Evolutionary conservation across 2,113 vertebrate genomes (phyloP).

Genomic region (Eptatretus burgeri): DNA sequence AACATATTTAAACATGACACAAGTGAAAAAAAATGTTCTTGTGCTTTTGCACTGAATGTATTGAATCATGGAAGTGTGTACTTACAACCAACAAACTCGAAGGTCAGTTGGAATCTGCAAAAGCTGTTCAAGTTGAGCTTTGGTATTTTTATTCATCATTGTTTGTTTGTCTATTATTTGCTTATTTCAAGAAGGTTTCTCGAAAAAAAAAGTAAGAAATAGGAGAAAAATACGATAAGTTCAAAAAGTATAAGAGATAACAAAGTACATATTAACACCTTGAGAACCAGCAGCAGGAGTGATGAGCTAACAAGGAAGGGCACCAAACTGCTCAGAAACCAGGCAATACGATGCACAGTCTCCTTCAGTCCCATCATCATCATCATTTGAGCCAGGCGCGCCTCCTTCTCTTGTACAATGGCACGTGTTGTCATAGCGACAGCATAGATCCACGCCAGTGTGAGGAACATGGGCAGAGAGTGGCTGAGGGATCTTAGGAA

Average conservation of each 20-base stretch:
- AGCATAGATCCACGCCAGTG: conserved; percentile 8
- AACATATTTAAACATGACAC: no score
- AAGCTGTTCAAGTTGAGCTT: no score
- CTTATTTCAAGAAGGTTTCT: background rate
- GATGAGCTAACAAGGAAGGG: background rate
- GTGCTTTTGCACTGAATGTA: no score
- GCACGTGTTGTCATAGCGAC: background rate
- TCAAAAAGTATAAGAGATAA: background rate
- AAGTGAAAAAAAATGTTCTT: no score
- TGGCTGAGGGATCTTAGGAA: background rate
- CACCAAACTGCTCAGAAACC: conserved; percentile 6
- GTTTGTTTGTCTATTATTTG: background rate
- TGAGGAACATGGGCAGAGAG: conserved; percentile 6
- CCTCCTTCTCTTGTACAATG: conserved; percentile 6
- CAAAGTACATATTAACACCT: conserved; percentile 2
- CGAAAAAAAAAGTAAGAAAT: background rate
- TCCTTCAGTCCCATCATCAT: conserved; percentile 4
- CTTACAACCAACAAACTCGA: no score
- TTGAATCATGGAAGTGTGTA: no score
- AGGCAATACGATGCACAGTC: background rate
- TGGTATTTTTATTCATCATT: no score
- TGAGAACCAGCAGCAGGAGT: conserved; percentile 2
- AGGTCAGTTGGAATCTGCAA: no score
- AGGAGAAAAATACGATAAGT: no score
- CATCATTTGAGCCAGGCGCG: conserved; percentile 4